These are phyloP conservation scores for Hylaea fasciaria DNA, from an alignment of 2,888 invertebrate species.

Conservation along the genomic window DNA sequence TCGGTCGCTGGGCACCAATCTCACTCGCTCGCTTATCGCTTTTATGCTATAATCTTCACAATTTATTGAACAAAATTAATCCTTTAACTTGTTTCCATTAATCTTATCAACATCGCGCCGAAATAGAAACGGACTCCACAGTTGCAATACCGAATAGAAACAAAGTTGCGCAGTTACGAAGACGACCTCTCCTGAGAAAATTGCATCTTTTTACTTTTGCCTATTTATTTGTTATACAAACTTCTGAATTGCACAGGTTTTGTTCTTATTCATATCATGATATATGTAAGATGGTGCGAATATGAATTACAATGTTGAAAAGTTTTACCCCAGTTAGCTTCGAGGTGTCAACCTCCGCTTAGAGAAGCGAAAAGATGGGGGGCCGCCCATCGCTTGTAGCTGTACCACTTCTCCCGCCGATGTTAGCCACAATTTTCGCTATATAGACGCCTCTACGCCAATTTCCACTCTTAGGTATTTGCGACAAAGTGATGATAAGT, in stretches of 20 bases:
- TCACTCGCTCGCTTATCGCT: constrained; percentile 53
- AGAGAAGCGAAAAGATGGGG: too few species aligned
- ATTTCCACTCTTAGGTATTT: constrained; percentile 32
- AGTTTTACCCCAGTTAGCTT: constrained; percentile 50
- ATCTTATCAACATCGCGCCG: not conserved
- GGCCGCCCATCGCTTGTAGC: constrained; percentile 41
- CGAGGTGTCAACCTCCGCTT: constrained; percentile 43
- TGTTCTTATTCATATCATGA: constrained; percentile 14
- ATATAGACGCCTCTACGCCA: constrained; percentile 43
- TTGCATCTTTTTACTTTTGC: too few species aligned
- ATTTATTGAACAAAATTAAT: constrained; percentile 18
- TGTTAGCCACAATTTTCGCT: constrained; percentile 58
- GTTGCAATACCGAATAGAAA: not conserved
- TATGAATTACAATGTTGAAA: constrained; percentile 56
- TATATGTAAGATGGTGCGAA: constrained; percentile 49
- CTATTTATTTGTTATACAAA: constrained; percentile 1
- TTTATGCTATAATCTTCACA: constrained; percentile 24
- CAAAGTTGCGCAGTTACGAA: not conserved
- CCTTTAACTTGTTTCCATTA: constrained; percentile 5
- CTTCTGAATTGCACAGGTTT: not conserved
- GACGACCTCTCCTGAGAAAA: not conserved
- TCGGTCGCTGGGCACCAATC: constrained; percentile 46
- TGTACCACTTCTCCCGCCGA: constrained; percentile 55
- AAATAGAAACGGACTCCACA: not conserved
- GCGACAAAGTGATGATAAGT: not conserved